These are phyloP conservation scores for Polypterus senegalus DNA, from an alignment of 2,113 vertebrate species.

Conservation along the genomic window DNA sequence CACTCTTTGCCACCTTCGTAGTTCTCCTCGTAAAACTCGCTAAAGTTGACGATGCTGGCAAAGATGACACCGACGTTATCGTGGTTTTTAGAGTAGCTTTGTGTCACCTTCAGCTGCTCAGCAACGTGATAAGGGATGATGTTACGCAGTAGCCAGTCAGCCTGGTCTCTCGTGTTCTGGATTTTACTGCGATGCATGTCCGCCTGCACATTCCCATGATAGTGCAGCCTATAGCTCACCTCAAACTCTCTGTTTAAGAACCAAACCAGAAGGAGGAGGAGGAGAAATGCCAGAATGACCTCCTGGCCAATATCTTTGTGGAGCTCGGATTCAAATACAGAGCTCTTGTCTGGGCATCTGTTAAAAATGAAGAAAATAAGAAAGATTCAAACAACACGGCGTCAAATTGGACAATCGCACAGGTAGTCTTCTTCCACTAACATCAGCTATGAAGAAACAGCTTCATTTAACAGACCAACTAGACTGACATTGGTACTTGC, in stretches of 20 bases:
- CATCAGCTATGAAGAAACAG: too few relatives aligned
- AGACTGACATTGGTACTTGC: too few relatives aligned
- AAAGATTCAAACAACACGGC: not conserved
- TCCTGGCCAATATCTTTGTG: constrained; percentile 52
- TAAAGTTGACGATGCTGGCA: constrained; percentile 95
- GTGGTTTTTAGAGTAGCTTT: constrained; percentile 97
- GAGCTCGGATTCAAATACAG: not conserved
- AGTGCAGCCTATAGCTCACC: constrained; percentile 94
- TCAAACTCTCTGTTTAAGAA: constrained; percentile 95
- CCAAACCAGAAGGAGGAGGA: constrained; percentile 88
- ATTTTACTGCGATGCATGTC: constrained; percentile 91
- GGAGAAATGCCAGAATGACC: constrained; percentile 68
- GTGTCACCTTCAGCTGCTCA: constrained; percentile 89
- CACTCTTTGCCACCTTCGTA: constrained; percentile 96
- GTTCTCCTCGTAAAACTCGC: constrained; percentile 96
- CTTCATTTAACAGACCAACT: too few relatives aligned
- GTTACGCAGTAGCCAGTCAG: constrained; percentile 88
- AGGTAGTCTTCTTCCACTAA: too few relatives aligned
- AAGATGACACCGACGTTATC: constrained; percentile 91
- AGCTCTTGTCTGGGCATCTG: constrained; percentile 29
- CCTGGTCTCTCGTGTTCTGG: constrained; percentile 91
- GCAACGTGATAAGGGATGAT: constrained; percentile 96
- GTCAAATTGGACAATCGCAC: too few relatives aligned
- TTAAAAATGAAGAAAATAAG: constrained; percentile 32
- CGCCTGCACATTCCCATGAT: constrained; percentile 89